Conservation (phyloP, 2,113 vertebrate species). For the Colaptes auratus region DNA sequence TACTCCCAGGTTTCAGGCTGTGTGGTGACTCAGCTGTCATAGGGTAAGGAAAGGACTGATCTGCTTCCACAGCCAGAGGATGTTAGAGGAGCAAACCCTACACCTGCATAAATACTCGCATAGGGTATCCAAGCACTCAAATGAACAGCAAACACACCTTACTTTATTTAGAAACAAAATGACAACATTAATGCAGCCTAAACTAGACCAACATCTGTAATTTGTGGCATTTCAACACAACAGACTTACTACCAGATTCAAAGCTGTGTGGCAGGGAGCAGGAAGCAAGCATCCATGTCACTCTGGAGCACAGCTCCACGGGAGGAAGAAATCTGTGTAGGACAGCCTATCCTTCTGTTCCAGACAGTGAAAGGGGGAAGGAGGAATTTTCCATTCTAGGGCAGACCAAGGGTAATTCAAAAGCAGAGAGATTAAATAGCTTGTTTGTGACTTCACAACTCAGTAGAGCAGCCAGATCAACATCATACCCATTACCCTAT, state of each 20-base stretch:
- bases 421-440: neutral
- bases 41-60: neutral
- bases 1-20: neutral
- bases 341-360: neutral
- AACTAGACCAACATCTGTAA: neutral
- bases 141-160: neutral
- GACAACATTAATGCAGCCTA: neutral
- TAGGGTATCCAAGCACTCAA: fast-evolving
- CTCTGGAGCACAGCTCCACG: no score
- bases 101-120: neutral
- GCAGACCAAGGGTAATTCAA: neutral
- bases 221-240: neutral
- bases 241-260: neutral
- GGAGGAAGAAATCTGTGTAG: neutral
- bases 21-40: neutral
- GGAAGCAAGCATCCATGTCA: neutral
- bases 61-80: neutral
- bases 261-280: neutral
- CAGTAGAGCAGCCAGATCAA: neutral
- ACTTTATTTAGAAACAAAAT: neutral
- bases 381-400: neutral
- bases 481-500: neutral
- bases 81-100: neutral
- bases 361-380: neutral
- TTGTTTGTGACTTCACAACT: neutral